Evolutionary conservation across 2,113 vertebrate genomes (phyloP).

Genomic region (Gobio gobio): DNA sequence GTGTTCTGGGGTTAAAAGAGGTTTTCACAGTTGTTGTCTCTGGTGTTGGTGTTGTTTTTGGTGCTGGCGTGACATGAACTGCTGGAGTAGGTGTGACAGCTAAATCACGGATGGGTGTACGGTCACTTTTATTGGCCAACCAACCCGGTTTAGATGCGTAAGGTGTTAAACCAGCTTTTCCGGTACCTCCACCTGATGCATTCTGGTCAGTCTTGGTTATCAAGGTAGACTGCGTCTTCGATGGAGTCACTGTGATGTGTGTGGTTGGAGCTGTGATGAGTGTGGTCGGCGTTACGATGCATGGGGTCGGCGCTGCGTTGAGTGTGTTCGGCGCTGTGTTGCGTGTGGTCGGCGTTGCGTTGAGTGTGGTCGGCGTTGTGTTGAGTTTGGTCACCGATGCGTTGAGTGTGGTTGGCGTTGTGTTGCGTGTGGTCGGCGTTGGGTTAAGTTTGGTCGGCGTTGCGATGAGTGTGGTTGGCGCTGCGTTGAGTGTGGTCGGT

Average conservation of each 20-base stretch:
- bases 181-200: not conserved
- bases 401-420: no score
- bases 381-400: no score
- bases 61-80: not conserved
- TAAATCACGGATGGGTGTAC: not conserved
- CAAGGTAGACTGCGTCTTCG: not conserved
- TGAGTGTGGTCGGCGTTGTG: no score
- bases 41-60: not conserved
- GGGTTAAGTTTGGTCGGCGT: no score
- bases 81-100: conserved; percentile 9
- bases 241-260: conserved; percentile 24
- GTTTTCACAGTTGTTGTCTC: conserved; percentile 5
- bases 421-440: no score
- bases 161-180: not conserved
- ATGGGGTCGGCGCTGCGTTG: no score
- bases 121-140: conserved; percentile 45
- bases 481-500: no score
- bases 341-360: no score
- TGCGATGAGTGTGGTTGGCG: no score
- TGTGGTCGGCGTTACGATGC: no score
- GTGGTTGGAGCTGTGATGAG: not conserved
- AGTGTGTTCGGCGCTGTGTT: no score
- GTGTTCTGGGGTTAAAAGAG: conserved; percentile 4
- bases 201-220: conserved; percentile 44
- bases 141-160: conserved; percentile 57